Conservation (phyloP, 1,140 invertebrate species). For the Stegodyphus mimosarum region DNA sequence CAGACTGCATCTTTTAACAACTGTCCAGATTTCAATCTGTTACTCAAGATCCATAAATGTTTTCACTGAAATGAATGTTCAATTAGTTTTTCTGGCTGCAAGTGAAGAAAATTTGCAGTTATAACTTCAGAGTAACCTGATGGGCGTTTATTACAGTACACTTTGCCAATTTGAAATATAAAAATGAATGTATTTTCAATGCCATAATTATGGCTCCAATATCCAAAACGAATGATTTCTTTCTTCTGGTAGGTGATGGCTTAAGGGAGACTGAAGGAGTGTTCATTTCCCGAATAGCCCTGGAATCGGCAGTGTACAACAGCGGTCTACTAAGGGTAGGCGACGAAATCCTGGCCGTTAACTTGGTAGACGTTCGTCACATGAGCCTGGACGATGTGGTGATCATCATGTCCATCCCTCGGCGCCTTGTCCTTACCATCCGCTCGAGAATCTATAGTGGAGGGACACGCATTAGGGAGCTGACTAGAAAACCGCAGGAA, state of each 20-base stretch:
- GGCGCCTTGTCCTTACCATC: conserved; percentile 91
- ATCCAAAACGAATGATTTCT: not conserved
- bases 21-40: too few relatives aligned
- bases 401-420: conserved; percentile 98
- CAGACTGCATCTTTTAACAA: too few relatives aligned
- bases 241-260: conserved; percentile 75
- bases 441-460: conserved; percentile 72
- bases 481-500: conserved; percentile 24
- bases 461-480: conserved; percentile 16
- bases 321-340: conserved; percentile 96
- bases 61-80: too few relatives aligned
- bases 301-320: conserved; percentile 96
- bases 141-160: too few relatives aligned
- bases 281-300: conserved; percentile 97
- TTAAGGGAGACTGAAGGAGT: conserved; percentile 93
- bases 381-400: conserved; percentile 99
- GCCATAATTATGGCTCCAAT: too few relatives aligned
- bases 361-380: conserved; percentile 94
- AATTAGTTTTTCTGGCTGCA: too few relatives aligned
- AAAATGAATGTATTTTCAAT: too few relatives aligned
- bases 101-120: too few relatives aligned
- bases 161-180: too few relatives aligned
- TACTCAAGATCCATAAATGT: too few relatives aligned
- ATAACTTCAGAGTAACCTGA: too few relatives aligned
- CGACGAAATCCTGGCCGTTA: conserved; percentile 98